Base-by-base conservation (phyloP, 2,797 vertebrate genomes). In the Pipistrellus nathusii region DNA sequence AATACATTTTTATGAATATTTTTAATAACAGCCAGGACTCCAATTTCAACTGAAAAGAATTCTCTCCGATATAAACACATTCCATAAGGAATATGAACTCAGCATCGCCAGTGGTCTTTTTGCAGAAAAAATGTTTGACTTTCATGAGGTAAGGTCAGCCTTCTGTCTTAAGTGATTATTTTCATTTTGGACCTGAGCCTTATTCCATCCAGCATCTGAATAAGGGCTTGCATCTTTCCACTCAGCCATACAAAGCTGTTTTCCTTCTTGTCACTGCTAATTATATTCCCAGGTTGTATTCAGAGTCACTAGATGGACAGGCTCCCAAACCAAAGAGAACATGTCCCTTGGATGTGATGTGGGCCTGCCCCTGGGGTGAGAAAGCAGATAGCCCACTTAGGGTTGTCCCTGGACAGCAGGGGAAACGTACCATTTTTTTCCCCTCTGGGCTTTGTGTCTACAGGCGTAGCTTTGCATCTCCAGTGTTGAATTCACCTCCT, bases 71-170 rank as follows among this genome's bases (percentile, higher is more conserved):
- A 95, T 97, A 95, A 97, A 97, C 21, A 5, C 93, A 80, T 57
- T 90, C 17, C 96, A 94, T 51, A 91, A 95, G 20, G 83, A 86
- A 55, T 97, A 97, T 13, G 78, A 97, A 5, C 90, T 97, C 90
- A 94, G 76, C 71, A 97, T 97, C 38, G 94, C 38, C 82, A 97
- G 94, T 25, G 97, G 97, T 23, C 68, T 97, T 66, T 97, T 97
- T 71, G 90, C 64, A 20, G 97, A 97, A 78, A 95, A 95, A 69
- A 57, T 93, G 35, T 97, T 95, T 91, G 96, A 97, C 41, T 35
- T 97, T 92, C 95, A 46, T 66, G 38, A 82, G 95, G 97, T 97
- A 90, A 76, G 95, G 73, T 77, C 80, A 77, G 21, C 0, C 48
- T 85, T 4, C 32, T 41, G 5, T 57, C 10, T 66, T 46, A 75